phyloP scores from a whole-genome alignment of 2,797 vertebrate genomes.

The Etheostoma perlongum region DNA sequence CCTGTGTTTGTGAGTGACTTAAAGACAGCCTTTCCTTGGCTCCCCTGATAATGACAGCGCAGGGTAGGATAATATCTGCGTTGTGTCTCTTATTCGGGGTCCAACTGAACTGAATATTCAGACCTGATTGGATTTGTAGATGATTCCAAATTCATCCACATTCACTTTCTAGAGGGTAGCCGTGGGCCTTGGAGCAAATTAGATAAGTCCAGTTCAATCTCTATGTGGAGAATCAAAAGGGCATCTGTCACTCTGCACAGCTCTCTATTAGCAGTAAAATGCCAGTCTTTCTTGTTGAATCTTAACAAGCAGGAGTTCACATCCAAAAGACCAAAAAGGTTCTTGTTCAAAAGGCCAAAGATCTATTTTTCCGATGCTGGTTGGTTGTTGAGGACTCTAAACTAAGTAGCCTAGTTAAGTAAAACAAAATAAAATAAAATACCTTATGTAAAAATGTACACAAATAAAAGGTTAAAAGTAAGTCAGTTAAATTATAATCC shows the following conservation, averaged over 20 bases:
- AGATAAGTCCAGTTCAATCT: constrained; percentile 87
- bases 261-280: constrained; percentile 85
- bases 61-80: constrained; percentile 88
- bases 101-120: constrained; percentile 87
- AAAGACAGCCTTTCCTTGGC: constrained; percentile 78
- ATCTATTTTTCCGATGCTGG: constrained; percentile 3
- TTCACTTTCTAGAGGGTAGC: constrained; percentile 88
- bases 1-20: constrained; percentile 82
- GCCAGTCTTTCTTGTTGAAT: constrained; percentile 87
- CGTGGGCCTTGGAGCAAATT: constrained; percentile 87
- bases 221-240: constrained; percentile 88
- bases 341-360: constrained; percentile 18
- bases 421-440: background rate
- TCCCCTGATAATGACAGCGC: constrained; percentile 82
- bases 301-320: constrained; percentile 83
- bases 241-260: constrained; percentile 86
- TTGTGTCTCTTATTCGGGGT: constrained; percentile 86
- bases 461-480: background rate
- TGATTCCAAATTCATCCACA: constrained; percentile 91
- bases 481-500: background rate
- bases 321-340: constrained; percentile 14
- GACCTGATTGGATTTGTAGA: constrained; percentile 85
- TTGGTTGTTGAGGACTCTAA: constrained; percentile 2
- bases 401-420: background rate
- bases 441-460: background rate